Conservation (phyloP, 2,888 invertebrate genomes). For the Pyrgus malvae region DNA sequence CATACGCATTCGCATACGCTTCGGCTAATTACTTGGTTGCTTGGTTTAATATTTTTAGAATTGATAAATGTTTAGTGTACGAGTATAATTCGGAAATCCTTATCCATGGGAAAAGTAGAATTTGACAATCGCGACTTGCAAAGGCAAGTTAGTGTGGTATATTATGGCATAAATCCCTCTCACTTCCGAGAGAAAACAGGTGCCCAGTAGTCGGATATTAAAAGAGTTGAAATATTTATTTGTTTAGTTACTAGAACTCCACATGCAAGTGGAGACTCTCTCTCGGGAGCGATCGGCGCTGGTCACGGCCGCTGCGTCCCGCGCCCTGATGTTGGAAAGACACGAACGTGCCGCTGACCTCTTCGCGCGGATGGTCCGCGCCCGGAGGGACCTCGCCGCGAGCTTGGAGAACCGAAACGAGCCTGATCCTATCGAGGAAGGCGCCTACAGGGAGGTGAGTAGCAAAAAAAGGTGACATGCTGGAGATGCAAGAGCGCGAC, state of each 20-base stretch:
- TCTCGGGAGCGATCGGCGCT: constrained; percentile 62
- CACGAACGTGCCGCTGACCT: constrained; percentile 68
- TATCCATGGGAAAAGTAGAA: too few species aligned
- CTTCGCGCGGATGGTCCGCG: constrained; percentile 58
- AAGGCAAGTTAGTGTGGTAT: too few species aligned
- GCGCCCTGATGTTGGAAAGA: constrained; percentile 70
- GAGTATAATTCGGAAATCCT: too few species aligned
- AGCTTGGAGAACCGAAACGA: constrained; percentile 49
- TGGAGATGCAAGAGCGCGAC: constrained; percentile 70
- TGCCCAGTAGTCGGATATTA: too few species aligned
- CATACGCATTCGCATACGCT: too few species aligned
- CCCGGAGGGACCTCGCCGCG: constrained; percentile 56
- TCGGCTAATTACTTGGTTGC: too few species aligned
- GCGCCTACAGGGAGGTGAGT: constrained; percentile 45
- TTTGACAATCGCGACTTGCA: too few species aligned
- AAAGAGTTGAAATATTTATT: background rate
- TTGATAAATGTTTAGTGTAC: too few species aligned
- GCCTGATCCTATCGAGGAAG: constrained; percentile 44
- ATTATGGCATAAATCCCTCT: too few species aligned
- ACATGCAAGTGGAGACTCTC: constrained; percentile 64
- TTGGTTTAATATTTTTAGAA: too few species aligned
- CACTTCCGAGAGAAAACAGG: too few species aligned
- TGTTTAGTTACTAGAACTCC: constrained; percentile 57
- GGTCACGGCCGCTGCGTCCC: constrained; percentile 62
- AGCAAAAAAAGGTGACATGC: constrained; percentile 48